Base-by-base conservation (phyloP, 2,888 invertebrate species). In the Cepaea hortensis region DNA sequence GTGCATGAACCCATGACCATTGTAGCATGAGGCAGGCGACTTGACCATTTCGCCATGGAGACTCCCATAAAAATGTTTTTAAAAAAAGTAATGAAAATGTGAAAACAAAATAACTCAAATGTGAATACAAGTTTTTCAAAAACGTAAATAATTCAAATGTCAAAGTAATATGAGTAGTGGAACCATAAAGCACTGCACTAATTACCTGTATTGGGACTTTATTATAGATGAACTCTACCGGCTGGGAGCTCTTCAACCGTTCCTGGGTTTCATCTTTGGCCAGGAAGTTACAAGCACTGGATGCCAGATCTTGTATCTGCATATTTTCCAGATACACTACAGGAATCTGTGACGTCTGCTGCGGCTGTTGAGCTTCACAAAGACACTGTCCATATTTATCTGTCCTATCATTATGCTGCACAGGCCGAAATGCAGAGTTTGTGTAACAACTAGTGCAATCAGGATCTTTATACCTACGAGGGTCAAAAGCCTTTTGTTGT, bases 301-400 rank as follows among this genome's bases (percentile, higher is more conserved):
- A 62, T 23, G 85, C 20, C 65, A 87, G 73, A n/a, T 87, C 88
- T 76, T 86, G 88, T 0, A 86, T 85, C 84, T 86, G 88, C 13
- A 73, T 76, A 35, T 23, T 79, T 48, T 81, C 83, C 50, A 75
- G 82, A 55, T 76, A 77, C 77, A 65, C 50, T 35, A 23, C 61
- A 72, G 18, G 35, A 15, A 85, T 20, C 61, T 55, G 35, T 35
- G 61, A 23, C 23, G 5, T 23, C n/a, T 81, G 46, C 4, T 87
- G 75, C 62, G 4, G 2, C 23, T 68, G 72, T 48, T 72, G 80
- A 35, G 35, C 35, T 35, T 35, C 35, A 35, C 35, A 35, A 35
- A 35, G 35, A 68, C 13, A 15, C 87, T 86, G 85, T 48, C 84
- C 50, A 20, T 85, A 5, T 35, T 82, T 87, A 76, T 76, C 76